Evolutionary conservation across 2,888 invertebrate species (phyloP).

Genomic region (Cactoblastis cactorum): DNA sequence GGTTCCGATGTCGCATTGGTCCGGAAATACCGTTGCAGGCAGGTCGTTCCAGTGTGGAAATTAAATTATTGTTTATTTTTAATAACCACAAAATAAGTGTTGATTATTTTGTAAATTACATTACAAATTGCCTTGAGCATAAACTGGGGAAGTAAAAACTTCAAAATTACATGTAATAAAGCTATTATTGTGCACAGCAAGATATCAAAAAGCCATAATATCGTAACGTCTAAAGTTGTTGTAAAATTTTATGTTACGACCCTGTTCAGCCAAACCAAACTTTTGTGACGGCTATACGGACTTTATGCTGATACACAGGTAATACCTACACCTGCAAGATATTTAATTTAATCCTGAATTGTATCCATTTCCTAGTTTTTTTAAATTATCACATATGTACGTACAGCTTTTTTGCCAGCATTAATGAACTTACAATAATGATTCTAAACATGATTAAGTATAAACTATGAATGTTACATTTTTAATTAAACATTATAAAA

Average conservation of each 20-base stretch:
- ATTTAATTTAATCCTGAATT: conserved; percentile 16
- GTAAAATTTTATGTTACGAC: conserved; percentile 73
- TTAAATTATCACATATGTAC: background rate
- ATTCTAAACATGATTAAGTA: too few species aligned
- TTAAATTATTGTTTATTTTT: conserved; percentile 8
- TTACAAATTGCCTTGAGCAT: conserved; percentile 18
- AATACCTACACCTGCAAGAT: conserved; percentile 19
- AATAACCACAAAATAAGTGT: conserved; percentile 10
- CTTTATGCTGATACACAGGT: conserved; percentile 47
- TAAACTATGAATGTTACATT: too few species aligned
- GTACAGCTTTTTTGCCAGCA: too few species aligned
- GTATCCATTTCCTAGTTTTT: background rate
- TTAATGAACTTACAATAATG: too few species aligned
- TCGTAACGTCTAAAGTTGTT: conserved; percentile 66
- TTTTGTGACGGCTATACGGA: conserved; percentile 56
- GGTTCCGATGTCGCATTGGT: too few species aligned
- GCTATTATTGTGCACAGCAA: conserved; percentile 63
- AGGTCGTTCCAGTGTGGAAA: too few species aligned
- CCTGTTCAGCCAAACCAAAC: conserved; percentile 59
- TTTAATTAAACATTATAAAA: too few species aligned
- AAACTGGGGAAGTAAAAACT: conserved; percentile 43
- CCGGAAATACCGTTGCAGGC: too few species aligned
- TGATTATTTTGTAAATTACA: conserved; percentile 19
- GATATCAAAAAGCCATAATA: conserved; percentile 71
- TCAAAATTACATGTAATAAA: conserved; percentile 61